These are phyloP conservation scores for Oryzias javanicus DNA, from an alignment of 2,113 vertebrate genomes.

Conservation along the genomic window DNA sequence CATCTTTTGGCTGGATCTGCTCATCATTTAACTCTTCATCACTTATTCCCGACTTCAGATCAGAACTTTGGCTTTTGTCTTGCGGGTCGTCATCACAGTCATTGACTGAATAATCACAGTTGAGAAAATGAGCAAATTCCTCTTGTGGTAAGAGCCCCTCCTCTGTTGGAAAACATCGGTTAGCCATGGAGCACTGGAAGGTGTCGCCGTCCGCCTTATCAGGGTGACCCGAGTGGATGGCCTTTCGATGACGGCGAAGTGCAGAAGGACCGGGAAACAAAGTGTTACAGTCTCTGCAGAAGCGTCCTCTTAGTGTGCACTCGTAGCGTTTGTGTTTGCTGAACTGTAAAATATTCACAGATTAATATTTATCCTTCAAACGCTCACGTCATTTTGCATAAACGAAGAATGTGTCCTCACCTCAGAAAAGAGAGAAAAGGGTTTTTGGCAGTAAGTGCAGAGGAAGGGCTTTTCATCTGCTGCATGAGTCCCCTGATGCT, in stretches of 20 bases:
- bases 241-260: constrained; percentile 67
- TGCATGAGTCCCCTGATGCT: constrained; percentile 71
- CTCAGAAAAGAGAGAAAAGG: constrained; percentile 74
- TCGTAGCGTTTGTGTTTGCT: constrained; percentile 70
- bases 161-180: constrained; percentile 62
- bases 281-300: constrained; percentile 70
- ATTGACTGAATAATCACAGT: constrained; percentile 15
- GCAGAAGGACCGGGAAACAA: constrained; percentile 61
- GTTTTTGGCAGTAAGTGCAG: constrained; percentile 68
- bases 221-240: constrained; percentile 50
- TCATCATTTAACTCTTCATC: constrained; percentile 13
- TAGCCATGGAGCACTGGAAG: constrained; percentile 73
- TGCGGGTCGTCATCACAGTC: constrained; percentile 22
- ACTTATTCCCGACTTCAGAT: constrained; percentile 43
- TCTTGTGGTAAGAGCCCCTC: constrained; percentile 72
- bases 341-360: constrained; percentile 57
- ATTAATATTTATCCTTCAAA: background rate
- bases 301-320: constrained; percentile 66
- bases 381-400: background rate
- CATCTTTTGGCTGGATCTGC: constrained; percentile 42
- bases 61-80: constrained; percentile 51
- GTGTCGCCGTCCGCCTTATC: constrained; percentile 43
- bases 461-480: constrained; percentile 74
- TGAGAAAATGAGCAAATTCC: constrained; percentile 44
- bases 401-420: constrained; percentile 39